Base-by-base conservation (phyloP, 2,113 vertebrate genomes). In the Orthonyx spaldingii region DNA sequence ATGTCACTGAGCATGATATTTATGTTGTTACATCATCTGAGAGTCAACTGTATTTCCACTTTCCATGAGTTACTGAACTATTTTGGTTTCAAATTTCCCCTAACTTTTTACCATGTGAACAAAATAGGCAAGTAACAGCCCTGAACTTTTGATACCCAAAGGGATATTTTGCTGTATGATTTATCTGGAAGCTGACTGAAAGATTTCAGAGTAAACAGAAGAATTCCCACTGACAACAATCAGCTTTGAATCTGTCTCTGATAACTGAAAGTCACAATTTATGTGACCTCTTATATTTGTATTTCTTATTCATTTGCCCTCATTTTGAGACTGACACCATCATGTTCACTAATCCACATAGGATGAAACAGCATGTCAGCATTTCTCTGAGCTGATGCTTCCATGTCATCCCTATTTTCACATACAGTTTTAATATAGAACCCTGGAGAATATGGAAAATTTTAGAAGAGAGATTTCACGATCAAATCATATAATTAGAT, bases 11-110 rank as follows among this genome's bases (percentile, higher is more conserved):
- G 82, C 78, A 49, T 68, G 86, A 89, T 87, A 95, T 91, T 95
- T 87, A 65, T 87, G 72, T 85, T 97, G 93, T 97, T 97, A 91
- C 87, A 90, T 96, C 95, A 97, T 75, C 75, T 52, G 87, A 96
- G 61, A 94, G 74, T 94, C 87, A 94, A 84, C 68, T 84, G 55
- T 66, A 86, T 93, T 96, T 95, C 66, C 53, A 95, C 24, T 90
- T 91, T 91, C 89, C 46, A 53, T 63, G 88, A 75, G 32, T 74
- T 82, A 77, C 26, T 55, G 78, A 94, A 96, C 74, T 88, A 91
- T 87, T 95, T 88, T 41, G 33, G 80, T 93, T 90, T 97, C 80
- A 84, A 33, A 85, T 85, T 91, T 95, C 79, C 57, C 44, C 50
- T 64, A 79, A 82, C 56, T 82, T 93, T 94, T 95, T 91, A 80